Conservation (phyloP, 2,888 invertebrate genomes). For the Orthosia incerta region DNA sequence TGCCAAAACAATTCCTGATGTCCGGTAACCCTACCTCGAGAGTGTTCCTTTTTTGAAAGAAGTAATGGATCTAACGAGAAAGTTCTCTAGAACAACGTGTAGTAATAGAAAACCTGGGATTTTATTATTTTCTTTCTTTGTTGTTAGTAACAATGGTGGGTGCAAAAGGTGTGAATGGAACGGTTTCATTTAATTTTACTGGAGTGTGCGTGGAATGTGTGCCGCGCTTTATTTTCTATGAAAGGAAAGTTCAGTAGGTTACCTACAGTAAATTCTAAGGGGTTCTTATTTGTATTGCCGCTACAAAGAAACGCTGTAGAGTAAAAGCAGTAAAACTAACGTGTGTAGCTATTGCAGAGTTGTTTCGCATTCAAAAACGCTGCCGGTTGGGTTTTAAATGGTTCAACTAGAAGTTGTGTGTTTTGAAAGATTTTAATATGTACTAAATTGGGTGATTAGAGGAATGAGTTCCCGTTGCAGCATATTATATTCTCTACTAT, state of each 20-base stretch:
- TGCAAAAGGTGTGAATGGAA: constrained; percentile 43
- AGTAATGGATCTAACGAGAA: constrained; percentile 49
- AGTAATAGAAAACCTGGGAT: constrained; percentile 25
- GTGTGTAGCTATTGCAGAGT: background rate
- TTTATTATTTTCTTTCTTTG: constrained; percentile 34
- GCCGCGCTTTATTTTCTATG: constrained; percentile 42
- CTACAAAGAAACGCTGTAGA: constrained; percentile 11
- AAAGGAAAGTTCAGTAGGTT: constrained; percentile 21
- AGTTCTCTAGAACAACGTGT: constrained; percentile 24
- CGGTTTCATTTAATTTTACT: constrained; percentile 41
- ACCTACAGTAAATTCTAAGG: constrained; percentile 10
- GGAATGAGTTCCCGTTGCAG: background rate
- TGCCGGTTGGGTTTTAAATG: background rate
- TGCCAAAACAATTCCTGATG: no score
- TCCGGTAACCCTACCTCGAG: no score
- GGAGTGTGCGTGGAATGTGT: constrained; percentile 46
- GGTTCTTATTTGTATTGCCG: constrained; percentile 7
- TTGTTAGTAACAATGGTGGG: constrained; percentile 44
- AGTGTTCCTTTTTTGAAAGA: constrained; percentile 36
- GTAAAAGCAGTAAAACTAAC: background rate
- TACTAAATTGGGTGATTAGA: background rate
- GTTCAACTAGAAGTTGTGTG: background rate
- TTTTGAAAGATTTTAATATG: background rate
- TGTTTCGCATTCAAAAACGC: background rate
- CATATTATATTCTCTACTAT: no score